Base-by-base conservation (phyloP, 1,140 invertebrate genomes). In the Anoplolepis gracilipes region DNA sequence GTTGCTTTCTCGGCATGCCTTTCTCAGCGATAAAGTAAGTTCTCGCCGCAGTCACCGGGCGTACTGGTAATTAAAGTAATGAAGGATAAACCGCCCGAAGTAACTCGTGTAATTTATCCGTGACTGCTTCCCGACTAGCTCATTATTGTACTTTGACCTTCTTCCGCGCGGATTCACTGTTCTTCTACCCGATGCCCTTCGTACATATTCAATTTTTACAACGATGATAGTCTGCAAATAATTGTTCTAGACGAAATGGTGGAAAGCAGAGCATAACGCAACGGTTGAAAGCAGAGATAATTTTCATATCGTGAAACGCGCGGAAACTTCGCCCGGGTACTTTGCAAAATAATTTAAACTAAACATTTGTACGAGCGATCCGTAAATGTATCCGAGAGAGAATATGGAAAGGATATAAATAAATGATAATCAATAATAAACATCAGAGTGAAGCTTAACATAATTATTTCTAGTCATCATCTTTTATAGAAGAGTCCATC, bases 21-120 rank as follows among this genome's bases (percentile, higher is more conserved):
- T 53, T 59, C 73, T 42, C 67, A 33, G 59, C 30, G 59, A 55
- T 77, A 67, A 84, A 84, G 59, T 39, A 77, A 84, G 73, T 59
- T 61, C n/a, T n/a, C 57, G 55, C 62, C 36, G 64, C 75, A 59
- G 65, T 85, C 84, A 46, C 25, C 69, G 53, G 33, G 42, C 49
- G 42, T 57, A 85, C 76, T 77, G 73, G 84, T 86, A 89, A 89
- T 89, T 89, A 89, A 88, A 88, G 84, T 89, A 89, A 88, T 82
- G 87, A 89, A 84, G 87, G 85, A 88, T 89, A 89, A 89, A 88
- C 88, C 88, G 76, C 87, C 61, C 53, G 62, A 70, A 75, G 88
- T 76, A 79, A 82, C 85, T 84, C 77, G 64, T 46, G 67, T 77
- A 86, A 89, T 89, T 89, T 88, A 88, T 82, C 65, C 65, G 57